phyloP scores from a whole-genome alignment of 1,140 invertebrate species.

The Dendroctonus valens region DNA sequence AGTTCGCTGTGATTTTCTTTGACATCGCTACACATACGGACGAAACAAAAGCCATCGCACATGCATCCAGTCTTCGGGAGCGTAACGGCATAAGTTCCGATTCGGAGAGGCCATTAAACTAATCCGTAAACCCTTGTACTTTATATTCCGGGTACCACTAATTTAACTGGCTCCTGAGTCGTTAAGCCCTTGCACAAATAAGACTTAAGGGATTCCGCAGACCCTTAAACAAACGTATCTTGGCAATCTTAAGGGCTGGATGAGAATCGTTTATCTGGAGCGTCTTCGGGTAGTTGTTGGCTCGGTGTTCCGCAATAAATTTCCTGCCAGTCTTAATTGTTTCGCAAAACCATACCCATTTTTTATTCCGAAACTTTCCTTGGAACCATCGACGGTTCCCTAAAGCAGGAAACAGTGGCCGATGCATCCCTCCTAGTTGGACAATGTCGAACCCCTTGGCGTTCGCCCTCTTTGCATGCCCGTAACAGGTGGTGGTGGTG shows the following conservation, averaged over 20 bases:
- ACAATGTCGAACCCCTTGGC: background rate
- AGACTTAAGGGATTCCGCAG: conserved; percentile 14
- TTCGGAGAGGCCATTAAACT: conserved; percentile 8
- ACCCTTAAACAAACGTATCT: conserved; percentile 13
- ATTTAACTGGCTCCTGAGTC: conserved; percentile 19
- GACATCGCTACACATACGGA: no score
- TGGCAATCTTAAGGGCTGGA: background rate
- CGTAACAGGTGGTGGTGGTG: conserved; percentile 50
- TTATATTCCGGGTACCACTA: conserved; percentile 18
- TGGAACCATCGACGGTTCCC: background rate
- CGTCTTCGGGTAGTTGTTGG: no score
- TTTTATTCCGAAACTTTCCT: no score
- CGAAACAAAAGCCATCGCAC: no score
- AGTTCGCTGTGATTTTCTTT: no score
- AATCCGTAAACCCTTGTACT: conserved; percentile 2
- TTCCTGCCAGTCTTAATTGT: no score
- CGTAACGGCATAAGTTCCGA: background rate
- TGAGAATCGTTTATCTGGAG: no score
- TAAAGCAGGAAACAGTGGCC: background rate
- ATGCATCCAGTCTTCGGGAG: no score
- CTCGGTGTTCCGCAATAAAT: no score
- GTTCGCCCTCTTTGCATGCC: background rate
- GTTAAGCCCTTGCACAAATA: conserved; percentile 20
- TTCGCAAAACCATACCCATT: no score
- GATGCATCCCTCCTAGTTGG: no score